Percentiles rank a stretch among this genome's conserved stretches.
Conservation (phyloP, 2,113 vertebrate genomes). For the Podarcis cretensis region DNA sequence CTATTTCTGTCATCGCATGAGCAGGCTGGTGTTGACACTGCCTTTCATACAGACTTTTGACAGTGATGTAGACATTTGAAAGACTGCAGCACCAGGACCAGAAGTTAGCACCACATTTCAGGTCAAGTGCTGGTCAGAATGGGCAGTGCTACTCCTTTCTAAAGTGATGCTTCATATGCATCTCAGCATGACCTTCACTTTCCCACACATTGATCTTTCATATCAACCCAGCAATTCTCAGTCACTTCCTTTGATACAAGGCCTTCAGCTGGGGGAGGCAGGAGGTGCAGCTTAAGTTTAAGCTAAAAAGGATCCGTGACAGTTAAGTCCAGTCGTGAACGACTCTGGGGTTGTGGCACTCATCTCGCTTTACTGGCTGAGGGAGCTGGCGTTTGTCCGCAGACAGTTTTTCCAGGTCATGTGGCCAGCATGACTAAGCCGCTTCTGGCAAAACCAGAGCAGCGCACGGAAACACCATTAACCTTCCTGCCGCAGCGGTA, state of each 20-base stretch:
- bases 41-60: not conserved
- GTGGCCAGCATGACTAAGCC: too few relatives aligned
- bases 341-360: too few relatives aligned
- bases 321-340: too few relatives aligned
- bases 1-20: not conserved
- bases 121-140: not conserved
- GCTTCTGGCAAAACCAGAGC: too few relatives aligned
- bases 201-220: not conserved
- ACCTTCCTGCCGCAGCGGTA: too few relatives aligned
- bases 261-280: not conserved
- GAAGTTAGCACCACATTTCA: not conserved
- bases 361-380: too few relatives aligned
- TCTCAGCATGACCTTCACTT: not conserved
- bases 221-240: not conserved
- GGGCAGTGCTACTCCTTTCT: not conserved
- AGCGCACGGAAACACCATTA: too few relatives aligned
- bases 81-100: not conserved
- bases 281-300: too few relatives aligned
- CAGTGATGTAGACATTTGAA: too few relatives aligned
- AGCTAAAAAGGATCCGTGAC: too few relatives aligned
- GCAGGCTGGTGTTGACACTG: not conserved
- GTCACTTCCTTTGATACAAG: not conserved
- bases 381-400: too few relatives aligned
- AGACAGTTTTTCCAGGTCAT: too few relatives aligned
- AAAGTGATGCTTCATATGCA: not conserved